phyloP scores from a whole-genome alignment of 2,113 vertebrate species.

The Sitta europaea region DNA sequence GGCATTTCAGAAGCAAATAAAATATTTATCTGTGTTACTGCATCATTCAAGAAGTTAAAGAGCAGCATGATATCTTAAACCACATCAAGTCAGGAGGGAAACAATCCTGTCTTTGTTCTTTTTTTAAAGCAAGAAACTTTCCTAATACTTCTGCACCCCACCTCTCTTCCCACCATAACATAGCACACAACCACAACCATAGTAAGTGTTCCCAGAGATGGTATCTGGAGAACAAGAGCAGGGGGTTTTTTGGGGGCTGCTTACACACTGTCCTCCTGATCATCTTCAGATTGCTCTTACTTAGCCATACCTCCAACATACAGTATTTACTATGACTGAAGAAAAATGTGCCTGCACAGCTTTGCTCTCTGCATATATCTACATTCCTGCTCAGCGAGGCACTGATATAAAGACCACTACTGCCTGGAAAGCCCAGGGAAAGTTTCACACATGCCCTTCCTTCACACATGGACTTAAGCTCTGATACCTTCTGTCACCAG shows the following conservation, averaged over 20 bases:
- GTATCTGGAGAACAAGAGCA: background rate
- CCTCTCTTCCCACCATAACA: background rate
- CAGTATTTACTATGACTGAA: background rate
- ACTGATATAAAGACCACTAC: background rate
- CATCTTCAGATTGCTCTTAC: background rate
- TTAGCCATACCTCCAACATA: background rate
- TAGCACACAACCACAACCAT: background rate
- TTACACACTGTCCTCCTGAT: background rate
- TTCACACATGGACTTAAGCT: accelerated
- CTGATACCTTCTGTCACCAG: background rate
- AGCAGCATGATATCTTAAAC: background rate
- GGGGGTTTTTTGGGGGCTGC: background rate
- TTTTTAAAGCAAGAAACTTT: background rate
- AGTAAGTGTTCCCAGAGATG: background rate
- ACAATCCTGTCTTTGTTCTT: background rate
- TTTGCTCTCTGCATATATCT: background rate
- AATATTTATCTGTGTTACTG: background rate
- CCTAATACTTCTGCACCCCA: background rate
- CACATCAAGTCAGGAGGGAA: background rate
- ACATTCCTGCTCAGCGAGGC: background rate
- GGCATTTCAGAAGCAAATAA: background rate
- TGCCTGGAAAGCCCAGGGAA: background rate
- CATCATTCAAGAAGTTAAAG: background rate
- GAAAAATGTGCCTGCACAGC: background rate
- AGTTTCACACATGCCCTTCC: background rate